Base-by-base conservation (phyloP, 92 coral and sea anemone genomes). In the Palythoa heliodiscus region DNA sequence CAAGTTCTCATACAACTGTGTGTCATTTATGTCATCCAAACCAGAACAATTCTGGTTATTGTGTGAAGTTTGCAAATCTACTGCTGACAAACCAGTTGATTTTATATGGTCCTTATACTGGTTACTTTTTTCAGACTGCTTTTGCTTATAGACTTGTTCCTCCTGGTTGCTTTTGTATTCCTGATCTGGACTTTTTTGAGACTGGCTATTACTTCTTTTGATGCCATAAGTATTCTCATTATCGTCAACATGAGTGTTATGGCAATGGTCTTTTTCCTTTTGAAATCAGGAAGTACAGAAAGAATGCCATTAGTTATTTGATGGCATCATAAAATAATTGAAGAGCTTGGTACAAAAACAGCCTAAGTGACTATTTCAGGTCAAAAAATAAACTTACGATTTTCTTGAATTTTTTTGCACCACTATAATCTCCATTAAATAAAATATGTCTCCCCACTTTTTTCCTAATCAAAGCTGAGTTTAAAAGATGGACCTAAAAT, bases 191-290 rank as follows among this genome's bases (percentile, higher is more conserved):
- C 8, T 16, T 60, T 78, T 63, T 22, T 63, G 22, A 63, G 69
- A 63, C 29, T 63, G 69, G 25, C 29, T 19, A 63, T 24, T 63
- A n/a, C 43, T 38, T 78, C 37, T n/a, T 55, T 64, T 80, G 61
- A 22, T 13, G 11, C 8, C 24, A 48, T 40, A 43, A 25, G 10
- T 29, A 69, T 69, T 37, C n/a, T 47, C 73, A 66, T 47, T 39
- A 11, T 40, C 8, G 19, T 15, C 74, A 80, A 14, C 40, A 4
- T 66, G 43, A 11, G 20, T 43, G 38, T 80, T 70, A 11, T 55
- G 47, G 74, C 47, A 39, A 24, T 47, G 70, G 19, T 80, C 84
- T 64, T 80, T 80, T 78, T 78, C 83, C 83, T 78, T 71, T 61
- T 38, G 6, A 77, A 20, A 77, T 14, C 12, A 11, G 5, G 64